Base-by-base conservation (phyloP, 2,888 invertebrate species). In the Epicampocera succincta region DNA sequence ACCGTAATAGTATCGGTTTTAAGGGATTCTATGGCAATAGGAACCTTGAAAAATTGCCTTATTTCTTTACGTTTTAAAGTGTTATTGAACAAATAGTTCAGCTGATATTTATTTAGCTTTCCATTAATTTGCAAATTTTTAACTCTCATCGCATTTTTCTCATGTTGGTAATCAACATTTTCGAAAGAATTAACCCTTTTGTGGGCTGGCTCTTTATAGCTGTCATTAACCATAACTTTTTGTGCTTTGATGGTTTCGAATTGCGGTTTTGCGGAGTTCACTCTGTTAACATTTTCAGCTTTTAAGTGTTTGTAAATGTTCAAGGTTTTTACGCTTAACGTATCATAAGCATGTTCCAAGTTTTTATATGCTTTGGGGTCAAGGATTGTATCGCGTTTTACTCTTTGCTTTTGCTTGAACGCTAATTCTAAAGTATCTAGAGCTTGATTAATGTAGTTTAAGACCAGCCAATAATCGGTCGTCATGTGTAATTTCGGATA, bases 41-140 rank as follows among this genome's bases (percentile, higher is more conserved):
- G 63, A 3, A 87, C 85, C 33, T 88, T 90, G 4, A 93, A 86
- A 42, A 87, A 87, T 88, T 94, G 93, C 84, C 92, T 86, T 42
- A 52, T 21, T 1, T 92, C 93, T 1, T 84, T 84, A 19, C 89
- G 91, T 87, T 91, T 92, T 12, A 94, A 86, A 0, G 92, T 90
- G 82, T 92, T 90, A 66, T 91, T 88, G 25, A 91, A 80, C 33
- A 94, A 86, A 11, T 90, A 87, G 0, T 87, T 83, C 84, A 93
- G 89, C 69, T 89, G 88, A 3, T 92, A 86, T 11, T 90, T 90
- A 86, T 94, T 94, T 0, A 94, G 86, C 12, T 87, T 88, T n/a
- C 92, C 92, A 44, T 65, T 83, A 29, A 93, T 87, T 13, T 88
- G 85, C 12, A 93, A 84, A 29, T 92, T 87, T 72, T 92, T 87